Conservation (phyloP, 2,888 invertebrate species). For the Erebia aethiops region DNA sequence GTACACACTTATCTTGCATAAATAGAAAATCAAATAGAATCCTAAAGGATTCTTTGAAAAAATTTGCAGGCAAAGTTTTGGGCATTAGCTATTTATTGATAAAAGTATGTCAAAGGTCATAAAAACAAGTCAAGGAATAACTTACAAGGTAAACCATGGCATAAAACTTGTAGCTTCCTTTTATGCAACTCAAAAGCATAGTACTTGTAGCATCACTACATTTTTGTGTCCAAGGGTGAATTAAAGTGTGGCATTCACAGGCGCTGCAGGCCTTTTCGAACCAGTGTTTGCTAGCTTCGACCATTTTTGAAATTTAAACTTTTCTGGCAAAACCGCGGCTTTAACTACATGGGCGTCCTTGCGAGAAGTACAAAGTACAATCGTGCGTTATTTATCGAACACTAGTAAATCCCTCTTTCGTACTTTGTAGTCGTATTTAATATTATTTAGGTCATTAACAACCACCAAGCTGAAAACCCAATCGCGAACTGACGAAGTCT, state of each 20-base stretch:
- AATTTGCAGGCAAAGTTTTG: too few relatives aligned
- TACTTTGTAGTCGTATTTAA: conserved; percentile 1
- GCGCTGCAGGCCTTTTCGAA: conserved; percentile 70
- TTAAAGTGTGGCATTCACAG: conserved; percentile 65
- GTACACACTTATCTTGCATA: too few relatives aligned
- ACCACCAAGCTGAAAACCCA: conserved; percentile 1
- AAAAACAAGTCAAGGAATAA: conserved; percentile 38
- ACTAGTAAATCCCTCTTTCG: not conserved
- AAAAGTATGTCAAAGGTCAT: not conserved
- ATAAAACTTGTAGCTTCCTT: conserved; percentile 78
- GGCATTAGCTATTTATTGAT: not conserved
- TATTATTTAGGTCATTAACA: not conserved
- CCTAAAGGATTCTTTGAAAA: too few relatives aligned
- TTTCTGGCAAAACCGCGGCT: not conserved
- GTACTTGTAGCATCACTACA: conserved; percentile 69
- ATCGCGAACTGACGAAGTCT: not conserved
- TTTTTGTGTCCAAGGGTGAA: conserved; percentile 77
- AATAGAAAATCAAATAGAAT: too few relatives aligned
- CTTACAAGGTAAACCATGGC: conserved; percentile 79
- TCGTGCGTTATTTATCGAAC: not conserved
- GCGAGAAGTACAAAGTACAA: not conserved
- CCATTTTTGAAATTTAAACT: conserved; percentile 57
- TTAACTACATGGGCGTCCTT: not conserved
- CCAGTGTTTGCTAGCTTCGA: conserved; percentile 77
- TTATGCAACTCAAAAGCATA: conserved; percentile 72